phyloP scores from a whole-genome alignment of 2,888 invertebrate genomes.

The Trissoscelio sp. region DNA sequence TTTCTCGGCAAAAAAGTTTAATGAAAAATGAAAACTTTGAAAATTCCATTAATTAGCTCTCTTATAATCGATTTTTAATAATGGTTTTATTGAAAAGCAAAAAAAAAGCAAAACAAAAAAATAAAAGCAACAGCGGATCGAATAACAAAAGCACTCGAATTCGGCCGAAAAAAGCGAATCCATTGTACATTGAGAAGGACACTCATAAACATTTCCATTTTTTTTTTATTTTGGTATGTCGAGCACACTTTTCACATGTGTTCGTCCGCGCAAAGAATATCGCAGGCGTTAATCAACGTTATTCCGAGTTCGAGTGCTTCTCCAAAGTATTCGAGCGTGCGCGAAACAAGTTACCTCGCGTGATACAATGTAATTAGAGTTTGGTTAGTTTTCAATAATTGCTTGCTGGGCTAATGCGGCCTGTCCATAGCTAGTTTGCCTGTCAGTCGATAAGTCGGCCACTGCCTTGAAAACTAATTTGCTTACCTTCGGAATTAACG shows the following conservation, averaged over 20 bases:
- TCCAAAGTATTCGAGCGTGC: conserved; percentile 63
- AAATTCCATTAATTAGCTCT: no score
- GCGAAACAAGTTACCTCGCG: conserved; percentile 71
- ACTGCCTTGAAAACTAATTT: conserved; percentile 71
- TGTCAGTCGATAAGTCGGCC: conserved; percentile 72
- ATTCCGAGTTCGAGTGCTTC: conserved; percentile 64
- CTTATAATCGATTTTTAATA: no score
- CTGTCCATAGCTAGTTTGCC: conserved; percentile 73
- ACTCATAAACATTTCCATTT: background rate
- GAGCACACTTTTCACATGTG: conserved; percentile 28
- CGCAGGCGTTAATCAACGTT: conserved; percentile 55
- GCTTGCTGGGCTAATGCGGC: conserved; percentile 69
- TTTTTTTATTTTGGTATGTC: conserved; percentile 10
- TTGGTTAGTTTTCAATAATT: conserved; percentile 78
- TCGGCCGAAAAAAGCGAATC: background rate
- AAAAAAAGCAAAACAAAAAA: no score
- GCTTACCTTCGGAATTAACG: conserved; percentile 70
- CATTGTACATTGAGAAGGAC: conserved; percentile 5
- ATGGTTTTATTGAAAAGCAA: no score
- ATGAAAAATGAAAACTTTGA: no score
- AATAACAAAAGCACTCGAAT: no score
- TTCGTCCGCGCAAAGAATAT: conserved; percentile 40
- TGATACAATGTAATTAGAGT: conserved; percentile 74
- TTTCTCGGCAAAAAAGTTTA: no score
- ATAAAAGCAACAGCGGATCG: no score